Conservation (phyloP, 1,140 invertebrate species). For the Heterodera carotae region DNA sequence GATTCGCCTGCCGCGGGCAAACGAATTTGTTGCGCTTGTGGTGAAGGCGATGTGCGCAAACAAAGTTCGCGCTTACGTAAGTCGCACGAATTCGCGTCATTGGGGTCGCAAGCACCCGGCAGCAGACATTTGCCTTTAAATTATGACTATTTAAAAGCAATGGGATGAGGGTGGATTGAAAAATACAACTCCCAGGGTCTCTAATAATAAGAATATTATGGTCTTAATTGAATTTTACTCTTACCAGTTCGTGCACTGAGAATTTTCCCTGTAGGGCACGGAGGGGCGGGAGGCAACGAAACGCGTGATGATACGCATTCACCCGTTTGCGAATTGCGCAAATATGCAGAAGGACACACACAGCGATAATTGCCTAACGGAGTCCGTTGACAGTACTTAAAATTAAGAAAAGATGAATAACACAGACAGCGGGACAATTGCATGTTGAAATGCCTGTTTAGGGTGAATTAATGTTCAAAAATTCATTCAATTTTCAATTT, state of each 20-base stretch:
- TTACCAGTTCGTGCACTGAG: constrained; percentile 48
- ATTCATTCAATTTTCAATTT: no score
- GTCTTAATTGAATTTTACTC: background rate
- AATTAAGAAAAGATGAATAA: background rate
- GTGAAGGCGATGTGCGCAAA: constrained; percentile 33
- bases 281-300: constrained; percentile 30
- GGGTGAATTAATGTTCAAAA: no score
- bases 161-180: background rate
- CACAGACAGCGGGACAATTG: no score
- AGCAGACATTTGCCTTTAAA: constrained; percentile 49
- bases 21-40: background rate
- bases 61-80: constrained; percentile 59
- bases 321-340: constrained; percentile 52
- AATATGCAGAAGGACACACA: constrained; percentile 56
- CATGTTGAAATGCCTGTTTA: no score
- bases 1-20: background rate
- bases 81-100: constrained; percentile 53
- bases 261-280: constrained; percentile 51
- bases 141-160: no score
- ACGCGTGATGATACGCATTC: constrained; percentile 43
- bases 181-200: background rate
- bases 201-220: background rate
- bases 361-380: constrained; percentile 60
- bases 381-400: constrained; percentile 32
- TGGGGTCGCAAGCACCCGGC: constrained; percentile 60